phyloP scores from a whole-genome alignment of 2,888 invertebrate species.

The Macrostomum cliftonense region DNA sequence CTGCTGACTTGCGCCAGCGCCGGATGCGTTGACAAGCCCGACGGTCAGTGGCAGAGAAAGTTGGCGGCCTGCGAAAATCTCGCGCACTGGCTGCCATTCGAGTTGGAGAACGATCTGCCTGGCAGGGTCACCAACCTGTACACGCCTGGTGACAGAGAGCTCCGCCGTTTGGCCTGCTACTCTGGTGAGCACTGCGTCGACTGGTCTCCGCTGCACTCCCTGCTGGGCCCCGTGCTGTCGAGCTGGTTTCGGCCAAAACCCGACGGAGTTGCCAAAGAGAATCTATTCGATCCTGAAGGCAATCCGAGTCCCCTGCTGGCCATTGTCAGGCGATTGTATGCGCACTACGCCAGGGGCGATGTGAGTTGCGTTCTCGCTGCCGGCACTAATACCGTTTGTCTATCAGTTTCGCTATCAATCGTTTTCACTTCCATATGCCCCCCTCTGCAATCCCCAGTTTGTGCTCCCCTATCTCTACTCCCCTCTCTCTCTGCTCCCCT shows the following conservation, averaged over 20 bases:
- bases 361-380: too few species aligned
- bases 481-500: too few species aligned
- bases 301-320: slow-evolving; percentile 19
- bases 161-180: slow-evolving; percentile 14
- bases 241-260: slow-evolving; percentile 17
- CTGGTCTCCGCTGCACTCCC: slow-evolving; percentile 18
- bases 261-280: slow-evolving; percentile 16
- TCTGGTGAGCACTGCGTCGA: slow-evolving; percentile 17
- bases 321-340: slow-evolving; percentile 17
- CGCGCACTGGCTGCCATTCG: slow-evolving; percentile 20
- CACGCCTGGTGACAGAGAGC: slow-evolving; percentile 15
- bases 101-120: slow-evolving; percentile 15
- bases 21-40: slow-evolving; percentile 11
- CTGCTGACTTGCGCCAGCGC: slow-evolving; percentile 19
- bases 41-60: slow-evolving; percentile 15
- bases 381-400: too few species aligned
- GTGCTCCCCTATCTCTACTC: too few species aligned
- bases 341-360: slow-evolving; percentile 17
- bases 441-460: too few species aligned
- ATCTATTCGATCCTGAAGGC: slow-evolving; percentile 18
- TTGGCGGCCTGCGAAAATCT: slow-evolving; percentile 19
- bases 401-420: too few species aligned
- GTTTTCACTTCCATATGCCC: too few species aligned
- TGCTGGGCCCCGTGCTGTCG: slow-evolving; percentile 6
- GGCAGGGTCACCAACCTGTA: slow-evolving; percentile 17